Evolutionary conservation across 2,888 invertebrate genomes (phyloP), one percentile per base, ranked within the genome.

Genomic region (Agrochola litura): DNA sequence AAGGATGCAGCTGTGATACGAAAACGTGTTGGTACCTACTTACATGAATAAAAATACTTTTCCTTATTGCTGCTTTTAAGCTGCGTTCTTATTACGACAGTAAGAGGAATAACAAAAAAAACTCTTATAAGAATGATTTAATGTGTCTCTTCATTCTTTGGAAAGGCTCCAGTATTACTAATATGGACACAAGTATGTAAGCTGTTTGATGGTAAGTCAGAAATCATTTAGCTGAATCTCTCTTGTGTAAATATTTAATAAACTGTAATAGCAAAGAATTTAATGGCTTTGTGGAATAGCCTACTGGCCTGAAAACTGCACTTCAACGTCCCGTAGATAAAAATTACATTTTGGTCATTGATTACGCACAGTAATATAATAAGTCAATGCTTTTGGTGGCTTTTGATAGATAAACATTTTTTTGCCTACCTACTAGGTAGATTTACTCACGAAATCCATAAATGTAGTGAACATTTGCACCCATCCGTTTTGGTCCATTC

Each of bases 401-500:
- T 49, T 41, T 37, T 19, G 16, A 16, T 64, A 30, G 9, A 10
- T 56, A 56, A 10, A 22, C 22, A 54, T 16, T 19, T 30, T 10
- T 30, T 30, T 16, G 41, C 9, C 8, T 25, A 9, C 1, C 14
- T 22, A 49, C 16, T 25, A 6, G 52, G 1, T 41, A 22, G 1
- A 19, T 76, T 63, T 77, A 76, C 76, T 76, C n/a, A 76, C 79
- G 60, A 60, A 14, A 46, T 61, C 43, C 69, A 60, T 43, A 30
- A 22, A 69, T 25, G 43, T 69, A 61, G 49, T 37, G 37, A 9
- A 54, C 68, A n/a, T 30, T 49, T 22, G 30, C 25, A 25, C 22
- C 12, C 16, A 64, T 46, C 22, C 61, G n/a, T 46, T 69, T 68
- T 22, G 60, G 52, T 54, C 30, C 37, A 54, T 30, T 69, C 37